Base-by-base conservation (phyloP, 1,140 invertebrate species). In the Polypedilum pembai region DNA sequence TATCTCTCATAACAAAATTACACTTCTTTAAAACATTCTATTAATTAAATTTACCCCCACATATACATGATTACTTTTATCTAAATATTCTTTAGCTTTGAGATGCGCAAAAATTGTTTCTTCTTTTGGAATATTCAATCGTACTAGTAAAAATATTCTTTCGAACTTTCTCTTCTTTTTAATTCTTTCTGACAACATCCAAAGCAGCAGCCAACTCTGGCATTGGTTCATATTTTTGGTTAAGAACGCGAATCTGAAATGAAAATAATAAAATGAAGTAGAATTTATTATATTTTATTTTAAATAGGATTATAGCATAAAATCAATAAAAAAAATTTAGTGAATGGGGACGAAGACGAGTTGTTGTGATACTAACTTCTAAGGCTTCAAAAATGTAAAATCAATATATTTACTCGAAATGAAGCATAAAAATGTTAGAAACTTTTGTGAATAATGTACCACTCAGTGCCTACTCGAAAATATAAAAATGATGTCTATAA, bases 111-210 rank as follows among this genome's bases (percentile, higher is more conserved):
- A 33, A 33, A 5, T 33, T 33, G 24, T 33, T 33, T 33, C 24
- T 33, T 33, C 5, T 33, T 69, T 69, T 69, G 65, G 65, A 69
- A 69, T 69, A 56, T 18, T 69, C 17, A 69, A 18, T 69, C 17
- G 18, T n/a, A 69, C 65, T 69, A 69, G 18, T 10, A n/a, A 2
- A n/a, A n/a, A n/a, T n/a, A n/a, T 69, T 69, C 7, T 69, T n/a
- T 69, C 17, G 3, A 20, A 20, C 8, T 20, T 18, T 69, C 15
- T 69, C 18, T 10, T 18, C 65, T 18, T 69, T 20, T 69, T 69
- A 18, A 33, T 33, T 33, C 65, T 69, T 20, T 12, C 10, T 69
- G 17, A 18, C 18, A 18, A 18, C 65, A 18, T 69, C 20, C 65
- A 69, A 69, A 69, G 65, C 65, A 18, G 17, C 65, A 8, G 3